These are phyloP conservation scores for Athetis lepigone DNA, from an alignment of 2,888 invertebrate genomes.

Conservation along the genomic window DNA sequence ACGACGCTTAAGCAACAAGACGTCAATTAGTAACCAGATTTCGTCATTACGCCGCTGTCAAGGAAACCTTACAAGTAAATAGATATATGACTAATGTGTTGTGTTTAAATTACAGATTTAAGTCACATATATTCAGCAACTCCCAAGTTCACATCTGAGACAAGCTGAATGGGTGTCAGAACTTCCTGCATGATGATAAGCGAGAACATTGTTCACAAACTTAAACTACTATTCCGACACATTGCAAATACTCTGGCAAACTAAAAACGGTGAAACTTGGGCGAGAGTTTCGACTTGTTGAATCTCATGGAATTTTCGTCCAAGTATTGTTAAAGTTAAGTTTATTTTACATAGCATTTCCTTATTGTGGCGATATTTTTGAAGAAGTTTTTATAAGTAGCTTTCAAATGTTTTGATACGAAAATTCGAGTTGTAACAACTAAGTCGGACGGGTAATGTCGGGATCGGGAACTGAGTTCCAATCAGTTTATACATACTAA, in stretches of 20 bases:
- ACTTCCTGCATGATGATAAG: slow-evolving; percentile 54
- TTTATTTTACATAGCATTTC: slow-evolving; percentile 29
- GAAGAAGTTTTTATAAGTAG: too few species aligned
- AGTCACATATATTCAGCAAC: background rate
- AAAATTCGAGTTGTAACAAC: too few species aligned
- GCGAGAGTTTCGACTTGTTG: slow-evolving; percentile 48
- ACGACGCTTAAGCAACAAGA: too few species aligned
- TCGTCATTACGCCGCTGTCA: background rate
- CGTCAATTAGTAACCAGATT: too few species aligned
- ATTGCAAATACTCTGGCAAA: slow-evolving; percentile 38
- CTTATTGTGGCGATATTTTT: background rate
- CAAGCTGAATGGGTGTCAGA: slow-evolving; percentile 40
- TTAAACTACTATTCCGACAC: slow-evolving; percentile 44
- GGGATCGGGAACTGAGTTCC: too few species aligned
- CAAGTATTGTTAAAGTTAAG: slow-evolving; percentile 28
- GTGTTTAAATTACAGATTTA: slow-evolving; percentile 27
- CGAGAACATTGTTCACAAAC: slow-evolving; percentile 47
- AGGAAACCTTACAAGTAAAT: slow-evolving; percentile 7
- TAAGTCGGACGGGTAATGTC: too few species aligned
- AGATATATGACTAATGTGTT: slow-evolving; percentile 14
- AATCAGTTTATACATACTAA: too few species aligned
- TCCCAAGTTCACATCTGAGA: slow-evolving; percentile 28
- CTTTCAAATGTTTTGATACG: background rate
- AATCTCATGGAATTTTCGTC: slow-evolving; percentile 31
- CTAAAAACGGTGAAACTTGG: slow-evolving; percentile 47